Evolutionary conservation across 2,113 vertebrate species (phyloP), one percentile per base, ranked within the genome.

Genomic region (Prietella phreatophila): DNA sequence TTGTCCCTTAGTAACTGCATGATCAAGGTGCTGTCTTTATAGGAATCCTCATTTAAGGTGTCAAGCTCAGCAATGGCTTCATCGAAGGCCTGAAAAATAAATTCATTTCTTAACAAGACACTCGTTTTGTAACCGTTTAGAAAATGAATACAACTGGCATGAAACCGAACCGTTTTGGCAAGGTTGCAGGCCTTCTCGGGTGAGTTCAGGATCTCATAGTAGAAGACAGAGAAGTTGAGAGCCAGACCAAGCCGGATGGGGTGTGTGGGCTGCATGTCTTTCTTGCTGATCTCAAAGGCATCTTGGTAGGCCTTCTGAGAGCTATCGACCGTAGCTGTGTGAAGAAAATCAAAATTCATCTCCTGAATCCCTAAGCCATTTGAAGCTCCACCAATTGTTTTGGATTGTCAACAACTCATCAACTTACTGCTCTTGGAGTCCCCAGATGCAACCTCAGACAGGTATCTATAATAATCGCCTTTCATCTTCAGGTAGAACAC

Each of bases 401-500:
- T 5, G 11, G 36, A 47, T 61, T 25, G 42, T 61, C 36, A 63
- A 6, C 6, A 78, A 67, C 20, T 1, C 8, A 47, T 82, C 58
- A 80, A 96, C 97, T 96, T 95, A 99, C 98, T 94, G 96, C 96
- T 97, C 93, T 99, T 99, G 63, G 91, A 92, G 63, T 99, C 97
- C 50, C 97, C 98, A 94, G 96, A 96, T 56, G 98, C 98, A 94
- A 99, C 98, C 94, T 99, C 98, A 89, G 98, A 99, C 88, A 99
- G 97, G 94, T 99, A 99, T 97, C 98, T 98, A 95, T 96, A 99
- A 94, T 99, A 99, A 94, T 99, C 98, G 20, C 98, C 98, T 95
- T 99, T 99, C 98, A 99, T 99, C 95, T 99, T 99, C 96, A 99
- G 96, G 94, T 99, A 99, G 94, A 99, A 99, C 87, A 99, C 98